Base-by-base conservation (phyloP, 1,140 invertebrate genomes). In the Scaptomyza hsui region DNA sequence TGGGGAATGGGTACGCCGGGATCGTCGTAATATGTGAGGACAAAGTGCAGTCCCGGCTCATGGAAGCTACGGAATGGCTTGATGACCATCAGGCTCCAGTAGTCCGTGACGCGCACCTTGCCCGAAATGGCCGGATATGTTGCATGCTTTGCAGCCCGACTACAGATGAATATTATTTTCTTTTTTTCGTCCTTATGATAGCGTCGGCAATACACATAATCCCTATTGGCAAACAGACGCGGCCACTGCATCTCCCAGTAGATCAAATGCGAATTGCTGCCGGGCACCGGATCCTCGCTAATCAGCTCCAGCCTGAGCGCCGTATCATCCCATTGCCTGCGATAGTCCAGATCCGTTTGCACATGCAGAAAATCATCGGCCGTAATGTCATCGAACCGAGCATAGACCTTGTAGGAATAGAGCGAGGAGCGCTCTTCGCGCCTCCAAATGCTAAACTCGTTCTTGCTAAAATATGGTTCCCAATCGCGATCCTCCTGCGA, bases 231-330 rank as follows among this genome's bases (percentile, higher is more conserved):
- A 92, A 97, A 97, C 70, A 97, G 92, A 86, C 93, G 94, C 94
- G 97, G 96, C 96, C 96, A 97, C 67, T 95, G 92, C 91, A 97
- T 96, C 92, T 97, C 96, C 96, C 96, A 98, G 82, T 97, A 97
- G 51, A 97, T 93, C 19, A 97, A 91, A 91, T 97, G 96, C 51
- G 94, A 94, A 59, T 93, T 92, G n/a, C 92, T 92, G 24, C 89
- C 72, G 26, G 68, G 88, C 39, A 70, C 91, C 55, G 94, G 93
- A 89, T 97, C 94, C 16, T 93, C 93, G 75, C 95, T 95, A 41
- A 96, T 92, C 21, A 95, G 92, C 67, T 94, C 91, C 39, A 97
- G 91, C 51, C 94, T 91, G 6, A 95, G 93, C 1, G 95, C 96
- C n/a, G 95, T 95, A 0, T 93, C 91, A 92, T 97, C 97, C 97